Conservation (phyloP, 2,113 vertebrate genomes). For the Connochaetes taurinus region DNA sequence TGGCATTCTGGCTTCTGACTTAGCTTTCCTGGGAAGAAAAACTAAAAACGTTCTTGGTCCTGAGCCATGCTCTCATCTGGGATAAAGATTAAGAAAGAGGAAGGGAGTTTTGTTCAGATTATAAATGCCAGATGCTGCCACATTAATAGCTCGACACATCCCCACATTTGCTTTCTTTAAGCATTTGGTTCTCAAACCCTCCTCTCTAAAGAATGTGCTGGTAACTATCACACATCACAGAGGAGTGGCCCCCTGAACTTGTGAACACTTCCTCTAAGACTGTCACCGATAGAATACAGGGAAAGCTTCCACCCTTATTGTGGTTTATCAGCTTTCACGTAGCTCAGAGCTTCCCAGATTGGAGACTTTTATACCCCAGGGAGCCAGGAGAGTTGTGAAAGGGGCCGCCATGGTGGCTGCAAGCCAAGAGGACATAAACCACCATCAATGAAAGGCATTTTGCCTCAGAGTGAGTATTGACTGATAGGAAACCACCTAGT, state of each 20-base stretch:
- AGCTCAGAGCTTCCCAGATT: neutral
- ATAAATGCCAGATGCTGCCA: slow-evolving; percentile 62
- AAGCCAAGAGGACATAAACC: neutral
- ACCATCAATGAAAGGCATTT: neutral
- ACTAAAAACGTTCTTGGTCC: slow-evolving; percentile 53
- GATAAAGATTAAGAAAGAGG: slow-evolving; percentile 56
- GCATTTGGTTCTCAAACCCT: slow-evolving; percentile 10
- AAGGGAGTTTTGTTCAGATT: slow-evolving; percentile 32
- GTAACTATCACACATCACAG: neutral
- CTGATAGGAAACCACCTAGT: slow-evolving; percentile 6
- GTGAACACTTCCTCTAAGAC: neutral
- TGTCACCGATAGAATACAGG: neutral
- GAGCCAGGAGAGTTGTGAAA: slow-evolving; percentile 43
- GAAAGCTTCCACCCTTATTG: neutral
- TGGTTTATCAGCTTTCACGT: slow-evolving; percentile 23
- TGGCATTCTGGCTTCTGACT: slow-evolving; percentile 12
- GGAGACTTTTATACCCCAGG: neutral
- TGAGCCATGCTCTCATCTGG: slow-evolving; percentile 46
- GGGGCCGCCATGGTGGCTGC: neutral
- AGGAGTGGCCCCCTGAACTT: neutral
- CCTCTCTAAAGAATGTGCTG: slow-evolving; percentile 10
- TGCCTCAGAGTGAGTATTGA: neutral
- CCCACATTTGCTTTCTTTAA: slow-evolving; percentile 26
- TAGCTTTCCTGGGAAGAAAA: slow-evolving; percentile 44
- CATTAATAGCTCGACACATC: neutral